A percentile compares a stretch with the other conserved stretches of the same genome.
phyloP scores from a whole-genome alignment of 2,888 invertebrate genomes.

The Argyresthia albistria region DNA sequence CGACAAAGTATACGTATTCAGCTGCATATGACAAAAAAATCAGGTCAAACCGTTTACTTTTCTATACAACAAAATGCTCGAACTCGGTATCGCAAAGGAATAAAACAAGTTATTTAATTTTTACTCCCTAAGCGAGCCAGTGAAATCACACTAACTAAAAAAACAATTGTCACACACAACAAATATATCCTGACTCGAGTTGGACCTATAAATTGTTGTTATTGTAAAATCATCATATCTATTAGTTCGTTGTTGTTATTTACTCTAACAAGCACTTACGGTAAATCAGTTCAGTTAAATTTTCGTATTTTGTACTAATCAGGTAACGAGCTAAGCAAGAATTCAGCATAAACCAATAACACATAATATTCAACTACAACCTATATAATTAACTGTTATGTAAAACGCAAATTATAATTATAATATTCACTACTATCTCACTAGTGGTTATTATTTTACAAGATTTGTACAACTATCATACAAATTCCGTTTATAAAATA shows the following conservation, averaged over 20 bases:
- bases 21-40: no score
- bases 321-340: slow-evolving; percentile 57
- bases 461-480: background rate
- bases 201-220: slow-evolving; percentile 9
- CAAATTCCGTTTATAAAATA: background rate
- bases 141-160: background rate
- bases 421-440: background rate
- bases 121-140: no score
- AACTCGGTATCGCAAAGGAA: no score
- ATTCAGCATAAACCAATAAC: slow-evolving; percentile 7
- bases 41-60: no score
- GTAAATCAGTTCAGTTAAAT: background rate
- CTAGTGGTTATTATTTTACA: background rate
- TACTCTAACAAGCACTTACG: background rate
- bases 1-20: no score
- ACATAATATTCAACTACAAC: background rate
- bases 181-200: background rate
- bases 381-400: background rate
- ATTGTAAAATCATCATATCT: background rate
- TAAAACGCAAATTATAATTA: background rate
- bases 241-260: background rate
- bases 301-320: slow-evolving; percentile 54
- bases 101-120: background rate
- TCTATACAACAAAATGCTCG: no score
- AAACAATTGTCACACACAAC: background rate